phyloP scores from a whole-genome alignment of 2,888 invertebrate genomes.

The Tetrapedia diversipes region DNA sequence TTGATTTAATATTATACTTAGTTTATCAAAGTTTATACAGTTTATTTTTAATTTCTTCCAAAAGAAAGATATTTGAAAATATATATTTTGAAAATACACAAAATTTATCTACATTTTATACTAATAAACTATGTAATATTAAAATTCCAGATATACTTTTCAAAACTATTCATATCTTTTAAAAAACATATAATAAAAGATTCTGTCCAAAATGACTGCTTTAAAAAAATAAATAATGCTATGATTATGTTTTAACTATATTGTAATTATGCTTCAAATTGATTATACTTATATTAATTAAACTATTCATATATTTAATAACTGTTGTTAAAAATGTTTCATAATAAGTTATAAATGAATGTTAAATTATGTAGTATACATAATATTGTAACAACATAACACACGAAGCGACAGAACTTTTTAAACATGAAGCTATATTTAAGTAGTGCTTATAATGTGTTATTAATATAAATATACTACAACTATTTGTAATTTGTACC shows the following conservation, averaged over 20 bases:
- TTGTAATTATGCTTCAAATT: background rate
- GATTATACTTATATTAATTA: constrained; percentile 18
- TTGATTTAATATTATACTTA: too few relatives aligned
- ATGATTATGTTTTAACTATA: constrained; percentile 14
- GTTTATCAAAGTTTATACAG: too few relatives aligned
- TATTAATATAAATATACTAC: constrained; percentile 71
- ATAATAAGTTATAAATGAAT: constrained; percentile 32
- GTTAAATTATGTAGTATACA: constrained; percentile 16
- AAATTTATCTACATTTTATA: too few relatives aligned
- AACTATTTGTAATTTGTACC: constrained; percentile 76
- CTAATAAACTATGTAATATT: too few relatives aligned
- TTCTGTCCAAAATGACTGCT: background rate
- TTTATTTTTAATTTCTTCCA: too few relatives aligned
- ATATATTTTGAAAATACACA: too few relatives aligned
- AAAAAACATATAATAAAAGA: background rate
- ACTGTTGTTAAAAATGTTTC: constrained; percentile 6
- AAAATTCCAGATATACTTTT: too few relatives aligned
- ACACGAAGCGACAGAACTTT: constrained; percentile 43
- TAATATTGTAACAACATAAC: constrained; percentile 19
- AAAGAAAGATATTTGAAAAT: too few relatives aligned
- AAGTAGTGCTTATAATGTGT: constrained; percentile 36
- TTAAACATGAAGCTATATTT: constrained; percentile 33
- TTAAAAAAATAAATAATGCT: constrained; percentile 6
- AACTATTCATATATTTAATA: constrained; percentile 5
- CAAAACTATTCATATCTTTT: constrained; percentile 2